phyloP scores from a whole-genome alignment of 2,888 invertebrate genomes.

The Cryptus armator region DNA sequence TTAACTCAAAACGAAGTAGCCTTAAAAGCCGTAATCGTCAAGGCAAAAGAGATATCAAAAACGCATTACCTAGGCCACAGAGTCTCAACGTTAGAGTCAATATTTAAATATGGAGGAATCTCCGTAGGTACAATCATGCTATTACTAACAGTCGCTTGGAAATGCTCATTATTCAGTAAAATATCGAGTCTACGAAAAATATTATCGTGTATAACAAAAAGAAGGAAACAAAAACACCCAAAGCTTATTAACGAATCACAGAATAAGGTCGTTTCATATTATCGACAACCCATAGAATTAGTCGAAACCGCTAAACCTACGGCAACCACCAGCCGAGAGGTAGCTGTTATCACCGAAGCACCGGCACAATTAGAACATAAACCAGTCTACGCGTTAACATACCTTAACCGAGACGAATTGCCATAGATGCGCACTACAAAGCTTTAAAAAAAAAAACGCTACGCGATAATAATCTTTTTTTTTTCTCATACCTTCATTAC shows the following conservation, averaged over 20 bases:
- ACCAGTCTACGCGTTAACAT: too few species aligned
- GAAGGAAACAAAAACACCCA: neutral
- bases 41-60: too few species aligned
- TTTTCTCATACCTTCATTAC: too few species aligned
- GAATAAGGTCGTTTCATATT: neutral
- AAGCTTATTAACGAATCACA: neutral
- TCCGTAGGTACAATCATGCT: neutral
- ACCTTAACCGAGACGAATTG: too few species aligned
- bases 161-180: conserved; percentile 11
- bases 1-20: too few species aligned
- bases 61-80: too few species aligned
- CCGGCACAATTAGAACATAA: neutral
- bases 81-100: neutral
- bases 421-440: too few species aligned
- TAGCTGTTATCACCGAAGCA: neutral
- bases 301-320: neutral
- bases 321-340: neutral
- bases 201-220: too few species aligned
- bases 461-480: too few species aligned
- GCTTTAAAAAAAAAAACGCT: too few species aligned
- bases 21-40: too few species aligned
- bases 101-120: neutral
- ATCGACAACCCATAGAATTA: neutral
- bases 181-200: neutral
- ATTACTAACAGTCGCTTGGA: neutral